Evolutionary conservation across 1,140 invertebrate species (phyloP).

Genomic region (Panagrolaimus sp.): DNA sequence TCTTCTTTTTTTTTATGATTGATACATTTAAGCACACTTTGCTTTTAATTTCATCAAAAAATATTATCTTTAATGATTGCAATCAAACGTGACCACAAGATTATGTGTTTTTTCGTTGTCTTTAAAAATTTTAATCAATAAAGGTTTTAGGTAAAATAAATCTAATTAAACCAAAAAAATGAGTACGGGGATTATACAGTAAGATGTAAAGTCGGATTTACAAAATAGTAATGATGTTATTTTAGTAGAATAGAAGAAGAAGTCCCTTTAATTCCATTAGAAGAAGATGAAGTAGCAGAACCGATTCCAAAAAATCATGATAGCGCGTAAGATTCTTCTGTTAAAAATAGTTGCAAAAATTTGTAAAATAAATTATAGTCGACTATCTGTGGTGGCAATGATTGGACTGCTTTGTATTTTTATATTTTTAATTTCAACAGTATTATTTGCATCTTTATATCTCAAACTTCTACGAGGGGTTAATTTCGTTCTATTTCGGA

Average conservation of each 20-base stretch:
- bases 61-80: too few species aligned
- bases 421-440: conserved; percentile 33
- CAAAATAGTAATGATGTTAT: background rate
- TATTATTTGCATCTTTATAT: conserved; percentile 48
- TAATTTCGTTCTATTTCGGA: too few species aligned
- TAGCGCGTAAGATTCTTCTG: background rate
- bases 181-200: too few species aligned
- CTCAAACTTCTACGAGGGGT: conserved; percentile 35
- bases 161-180: too few species aligned
- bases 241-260: conserved; percentile 28
- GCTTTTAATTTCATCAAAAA: too few species aligned
- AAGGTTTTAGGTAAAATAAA: too few species aligned
- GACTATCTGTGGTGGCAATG: conserved; percentile 7
- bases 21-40: too few species aligned
- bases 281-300: conserved; percentile 13
- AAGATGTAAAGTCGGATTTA: background rate
- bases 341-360: too few species aligned
- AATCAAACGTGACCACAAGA: too few species aligned
- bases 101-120: too few species aligned
- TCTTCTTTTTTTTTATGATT: too few species aligned
- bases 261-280: conserved; percentile 16
- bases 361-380: background rate
- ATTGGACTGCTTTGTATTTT: conserved; percentile 32
- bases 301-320: conserved; percentile 9
- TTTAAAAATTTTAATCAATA: too few species aligned